Conservation (phyloP, 2,888 invertebrate species). For the Clistopyga incitator region DNA sequence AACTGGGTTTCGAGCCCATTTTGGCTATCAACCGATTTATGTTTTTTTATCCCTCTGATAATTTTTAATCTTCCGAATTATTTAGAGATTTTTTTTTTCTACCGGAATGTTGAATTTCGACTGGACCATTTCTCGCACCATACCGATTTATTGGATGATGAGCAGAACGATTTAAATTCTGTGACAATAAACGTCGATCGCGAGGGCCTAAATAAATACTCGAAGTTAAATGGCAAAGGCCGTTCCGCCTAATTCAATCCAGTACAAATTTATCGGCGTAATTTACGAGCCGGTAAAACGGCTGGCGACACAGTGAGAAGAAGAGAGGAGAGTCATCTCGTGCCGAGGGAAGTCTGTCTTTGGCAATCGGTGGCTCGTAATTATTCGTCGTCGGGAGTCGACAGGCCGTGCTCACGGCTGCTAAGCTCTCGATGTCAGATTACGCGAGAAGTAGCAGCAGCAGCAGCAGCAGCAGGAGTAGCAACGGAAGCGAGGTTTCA, state of each 20-base stretch:
- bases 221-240: constrained; percentile 22
- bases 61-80: no score
- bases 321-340: constrained; percentile 1
- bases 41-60: no score
- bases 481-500: constrained; percentile 19
- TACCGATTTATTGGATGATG: not conserved
- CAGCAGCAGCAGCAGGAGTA: no score
- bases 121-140: no score
- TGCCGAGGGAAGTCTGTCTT: constrained; percentile 32
- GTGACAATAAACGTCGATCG: constrained; percentile 29
- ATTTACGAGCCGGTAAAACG: constrained; percentile 38
- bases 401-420: constrained; percentile 29
- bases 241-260: constrained; percentile 21
- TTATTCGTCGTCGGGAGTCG: constrained; percentile 45
- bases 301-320: not conserved
- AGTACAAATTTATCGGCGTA: constrained; percentile 28
- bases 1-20: no score
- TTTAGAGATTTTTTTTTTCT: no score
- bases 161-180: constrained; percentile 20
- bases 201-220: constrained; percentile 23
- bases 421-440: constrained; percentile 43
- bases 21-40: no score
- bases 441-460: constrained; percentile 26
- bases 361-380: constrained; percentile 53
- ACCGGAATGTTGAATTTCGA: no score